Conservation (phyloP, 1,140 invertebrate species). For the Chlorops oryzae region DNA sequence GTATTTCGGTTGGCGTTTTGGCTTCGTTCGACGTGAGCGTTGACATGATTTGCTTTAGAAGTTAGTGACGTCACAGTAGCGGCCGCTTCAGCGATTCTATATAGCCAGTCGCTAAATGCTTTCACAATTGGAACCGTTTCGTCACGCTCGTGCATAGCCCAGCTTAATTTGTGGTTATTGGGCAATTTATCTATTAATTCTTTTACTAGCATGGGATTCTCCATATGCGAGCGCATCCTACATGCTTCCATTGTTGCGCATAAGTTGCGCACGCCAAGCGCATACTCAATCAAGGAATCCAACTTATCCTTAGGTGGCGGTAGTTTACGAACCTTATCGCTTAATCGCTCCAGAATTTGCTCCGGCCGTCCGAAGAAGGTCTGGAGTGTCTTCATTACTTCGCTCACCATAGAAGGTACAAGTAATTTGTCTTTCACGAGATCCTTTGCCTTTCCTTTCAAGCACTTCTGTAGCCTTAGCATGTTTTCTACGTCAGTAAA, state of each 20-base stretch:
- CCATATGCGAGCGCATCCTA: conserved; percentile 1
- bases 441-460: too few species aligned
- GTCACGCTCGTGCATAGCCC: conserved; percentile 7
- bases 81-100: too few species aligned
- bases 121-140: background rate
- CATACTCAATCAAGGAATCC: conserved; percentile 5
- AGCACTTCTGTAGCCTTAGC: too few species aligned
- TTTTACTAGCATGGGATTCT: conserved; percentile 5
- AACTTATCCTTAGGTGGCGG: conserved; percentile 6
- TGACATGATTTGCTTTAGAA: background rate
- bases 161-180: conserved; percentile 5
- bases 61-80: background rate
- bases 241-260: conserved; percentile 10
- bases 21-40: background rate
- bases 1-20: too few species aligned
- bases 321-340: background rate
- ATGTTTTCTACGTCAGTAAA: too few species aligned
- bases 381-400: conserved; percentile 7
- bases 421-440: conserved; percentile 4
- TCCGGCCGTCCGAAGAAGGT: conserved; percentile 9
- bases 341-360: conserved; percentile 1
- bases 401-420: background rate
- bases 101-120: background rate
- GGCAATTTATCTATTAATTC: conserved; percentile 8
- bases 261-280: conserved; percentile 4